phyloP scores from a whole-genome alignment of 2,888 invertebrate species.

The Melanophora roralis region DNA sequence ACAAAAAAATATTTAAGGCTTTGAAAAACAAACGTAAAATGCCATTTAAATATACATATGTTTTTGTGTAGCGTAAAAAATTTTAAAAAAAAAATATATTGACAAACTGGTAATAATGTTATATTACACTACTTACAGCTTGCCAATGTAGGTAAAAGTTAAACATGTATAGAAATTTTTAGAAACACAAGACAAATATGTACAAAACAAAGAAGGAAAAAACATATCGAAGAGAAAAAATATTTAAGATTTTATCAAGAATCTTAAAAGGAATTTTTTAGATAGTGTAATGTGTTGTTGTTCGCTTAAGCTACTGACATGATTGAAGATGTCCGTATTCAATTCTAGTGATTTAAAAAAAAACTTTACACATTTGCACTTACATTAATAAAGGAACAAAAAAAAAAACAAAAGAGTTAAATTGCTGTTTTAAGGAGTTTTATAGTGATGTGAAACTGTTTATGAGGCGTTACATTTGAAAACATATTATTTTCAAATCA shows the following conservation, averaged over 20 bases:
- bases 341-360: not conserved
- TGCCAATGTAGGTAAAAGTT: too few species aligned
- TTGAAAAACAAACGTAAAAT: too few species aligned
- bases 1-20: too few species aligned
- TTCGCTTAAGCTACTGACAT: too few species aligned
- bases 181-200: not conserved
- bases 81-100: too few species aligned
- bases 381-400: not conserved
- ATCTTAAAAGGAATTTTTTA: too few species aligned
- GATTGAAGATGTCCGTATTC: too few species aligned
- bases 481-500: not conserved
- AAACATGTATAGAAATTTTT: not conserved
- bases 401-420: slow-evolving; percentile 33
- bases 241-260: too few species aligned
- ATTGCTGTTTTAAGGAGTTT: slow-evolving; percentile 14
- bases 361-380: not conserved
- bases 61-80: not conserved
- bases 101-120: slow-evolving; percentile 5
- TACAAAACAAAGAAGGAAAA: not conserved
- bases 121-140: not conserved
- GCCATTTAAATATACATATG: too few species aligned
- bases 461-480: not conserved
- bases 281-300: too few species aligned
- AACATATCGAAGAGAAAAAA: too few species aligned
- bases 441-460: not conserved